Evolutionary conservation across 2,888 invertebrate species (phyloP).

Genomic region (Aplocera efformata): DNA sequence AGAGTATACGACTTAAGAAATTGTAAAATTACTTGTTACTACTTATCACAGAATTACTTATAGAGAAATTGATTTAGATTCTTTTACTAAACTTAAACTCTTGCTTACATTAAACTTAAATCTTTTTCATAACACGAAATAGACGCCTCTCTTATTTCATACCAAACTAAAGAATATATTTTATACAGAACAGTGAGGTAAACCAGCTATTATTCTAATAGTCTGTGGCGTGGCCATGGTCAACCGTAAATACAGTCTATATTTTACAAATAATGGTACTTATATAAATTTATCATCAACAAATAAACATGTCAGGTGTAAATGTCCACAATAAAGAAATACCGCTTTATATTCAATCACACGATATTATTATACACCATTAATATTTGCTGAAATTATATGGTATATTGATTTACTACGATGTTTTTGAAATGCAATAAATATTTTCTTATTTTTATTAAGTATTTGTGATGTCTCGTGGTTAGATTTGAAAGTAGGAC

Average conservation of each 20-base stretch:
- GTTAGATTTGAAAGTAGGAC: constrained; percentile 11
- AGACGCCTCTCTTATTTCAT: no score
- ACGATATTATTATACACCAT: constrained; percentile 31
- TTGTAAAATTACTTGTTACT: no score
- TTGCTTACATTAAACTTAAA: no score
- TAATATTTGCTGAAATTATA: constrained; percentile 33
- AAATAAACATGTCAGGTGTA: constrained; percentile 45
- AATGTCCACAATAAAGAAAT: constrained; percentile 43
- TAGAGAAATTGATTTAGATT: no score
- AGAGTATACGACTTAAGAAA: no score
- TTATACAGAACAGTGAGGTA: no score
- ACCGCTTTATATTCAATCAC: constrained; percentile 43
- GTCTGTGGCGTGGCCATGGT: constrained; percentile 26
- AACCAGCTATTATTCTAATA: constrained; percentile 3
- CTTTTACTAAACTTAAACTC: no score
- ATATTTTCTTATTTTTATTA: no score
- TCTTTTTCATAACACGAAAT: no score
- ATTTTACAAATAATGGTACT: constrained; percentile 34
- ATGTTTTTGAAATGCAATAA: no score
- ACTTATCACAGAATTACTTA: no score
- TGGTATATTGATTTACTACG: constrained; percentile 27
- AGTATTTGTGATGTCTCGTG: constrained; percentile 9
- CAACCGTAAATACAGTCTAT: constrained; percentile 33
- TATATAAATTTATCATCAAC: constrained; percentile 42
- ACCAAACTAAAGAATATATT: no score